Evolutionary conservation across 2,888 invertebrate species (phyloP), one percentile per base, ranked within the genome.

Genomic region (Zootermopsis nevadensis): DNA sequence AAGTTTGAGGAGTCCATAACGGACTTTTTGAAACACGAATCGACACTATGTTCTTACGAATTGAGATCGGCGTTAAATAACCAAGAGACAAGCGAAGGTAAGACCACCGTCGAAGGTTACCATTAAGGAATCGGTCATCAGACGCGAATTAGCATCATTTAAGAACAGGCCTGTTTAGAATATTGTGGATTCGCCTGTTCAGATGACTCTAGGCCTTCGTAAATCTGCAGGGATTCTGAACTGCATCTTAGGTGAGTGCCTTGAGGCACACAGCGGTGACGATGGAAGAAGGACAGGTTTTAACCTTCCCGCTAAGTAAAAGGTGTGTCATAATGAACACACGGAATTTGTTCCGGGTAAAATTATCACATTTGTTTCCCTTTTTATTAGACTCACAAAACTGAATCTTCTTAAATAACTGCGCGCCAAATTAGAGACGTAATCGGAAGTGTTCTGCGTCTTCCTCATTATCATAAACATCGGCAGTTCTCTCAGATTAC

Each of bases 271-370:
- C 38, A 33, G n/a, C 74, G 38, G 74, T 74, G 74, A 74, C 74
- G 38, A n/a, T 38, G 31, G 74, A 74, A 38, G 74, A 74, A 74
- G 24, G 42, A 74, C 74, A 6, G 74, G 74, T 74, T 74, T 74
- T 35, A 38, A 74, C 8, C 38, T n/a, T n/a, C 74, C 33, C n/a
- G 38, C n/a, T 22, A 74, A 74, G 74, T 74, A 38, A 31, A 48
- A 19, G 48, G 19, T 1, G 19, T 48, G 19, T 48, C 19, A 15
- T 48, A 48, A n/a, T n/a, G n/a, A 48, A n/a, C 66, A 6, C 27
- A 27, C 15, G 66, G 6, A 66, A 48, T 48, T 48, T 15, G 48
- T 48, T 48, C 48, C 48, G 48, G 48, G 19, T 1, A 3, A 4
- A 38, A 10, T 10, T 38, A 38, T 19, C 15, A 48, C 48, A 19